Evolutionary conservation across 2,888 invertebrate species (phyloP).

Genomic region (Drosophila helvetica): DNA sequence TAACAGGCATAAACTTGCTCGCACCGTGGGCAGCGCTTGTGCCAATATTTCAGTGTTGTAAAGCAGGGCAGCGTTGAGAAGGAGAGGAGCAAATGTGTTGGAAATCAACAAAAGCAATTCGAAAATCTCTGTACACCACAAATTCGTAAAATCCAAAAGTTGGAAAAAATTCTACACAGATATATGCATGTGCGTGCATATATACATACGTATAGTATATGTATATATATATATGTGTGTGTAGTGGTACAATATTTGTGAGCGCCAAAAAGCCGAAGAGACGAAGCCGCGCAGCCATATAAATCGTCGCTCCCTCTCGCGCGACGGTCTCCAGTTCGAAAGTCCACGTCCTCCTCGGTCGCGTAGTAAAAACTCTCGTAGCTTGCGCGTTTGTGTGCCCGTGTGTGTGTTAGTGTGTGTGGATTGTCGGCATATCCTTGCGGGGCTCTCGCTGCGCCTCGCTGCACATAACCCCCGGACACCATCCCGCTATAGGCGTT

Average conservation of each 20-base stretch:
- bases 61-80: constrained; percentile 28
- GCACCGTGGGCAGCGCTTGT: neutral
- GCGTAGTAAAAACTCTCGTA: constrained; percentile 64
- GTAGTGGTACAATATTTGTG: constrained; percentile 61
- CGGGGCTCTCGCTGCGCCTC: constrained; percentile 48
- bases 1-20: constrained; percentile 6
- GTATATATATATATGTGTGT: constrained; percentile 46
- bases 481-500: constrained; percentile 9
- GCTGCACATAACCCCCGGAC: constrained; percentile 58
- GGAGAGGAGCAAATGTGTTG: constrained; percentile 26
- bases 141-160: constrained; percentile 66
- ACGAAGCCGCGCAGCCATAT: constrained; percentile 66
- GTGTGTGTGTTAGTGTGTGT: neutral
- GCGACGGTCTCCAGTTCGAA: constrained; percentile 53
- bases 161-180: constrained; percentile 62
- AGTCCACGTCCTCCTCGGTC: constrained; percentile 17
- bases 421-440: constrained; percentile 56
- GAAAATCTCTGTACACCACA: constrained; percentile 81
- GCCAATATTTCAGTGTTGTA: constrained; percentile 22
- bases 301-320: constrained; percentile 55
- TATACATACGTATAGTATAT: constrained; percentile 37
- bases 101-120: constrained; percentile 51
- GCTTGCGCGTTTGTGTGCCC: constrained; percentile 1
- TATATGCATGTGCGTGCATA: constrained; percentile 50
- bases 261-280: constrained; percentile 78